Evolutionary conservation across 2,888 invertebrate genomes (phyloP), one percentile per base, ranked within the genome.

Genomic region (Cordilura impudica): DNA sequence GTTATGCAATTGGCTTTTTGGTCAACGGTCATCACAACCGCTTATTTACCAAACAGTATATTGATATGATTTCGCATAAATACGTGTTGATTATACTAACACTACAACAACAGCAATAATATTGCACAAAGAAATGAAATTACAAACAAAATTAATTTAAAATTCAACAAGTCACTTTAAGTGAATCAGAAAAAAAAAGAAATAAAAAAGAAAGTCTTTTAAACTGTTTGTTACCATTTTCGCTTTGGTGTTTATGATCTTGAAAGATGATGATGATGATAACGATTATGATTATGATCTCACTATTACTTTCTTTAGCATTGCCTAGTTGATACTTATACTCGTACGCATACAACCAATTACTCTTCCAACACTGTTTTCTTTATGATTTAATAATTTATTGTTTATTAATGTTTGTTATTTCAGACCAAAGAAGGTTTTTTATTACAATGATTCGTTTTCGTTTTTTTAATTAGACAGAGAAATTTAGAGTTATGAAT

Each of bases 81-180:
- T 53, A 73, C 65, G 78, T 73, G 73, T 18, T 60, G n/a, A n/a
- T n/a, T 51, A 47, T 47, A 43, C 8, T n/a, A 45, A 29, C 47
- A 21, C 19, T 35, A 35, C 23, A 60, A 16, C 23, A 21, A 51
- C 31, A 63, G 35, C 19, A 63, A 31, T 29, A 66, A 43, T 26
- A 26, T 43, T 43, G 16, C 12, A 14, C 26, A 26, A 26, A 29
- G 1, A 60, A 60, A 45, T 26, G 14, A 35, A 31, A 49, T 1
- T 47, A 23, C 0, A 1, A 19, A n/a, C n/a, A 61, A 61, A 45
- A 47, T 14, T 43, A 39, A 43, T n/a, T 39, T 12, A 19, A 66
- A 45, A 45, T 26, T 61, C 18, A 67, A 12, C 2, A 26, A 70
- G 60, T 35, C 29, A n/a, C 35, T 56, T 49, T n/a, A 51, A 56